Conservation (phyloP, 1,140 invertebrate genomes). For the Penaeus chinensis region DNA sequence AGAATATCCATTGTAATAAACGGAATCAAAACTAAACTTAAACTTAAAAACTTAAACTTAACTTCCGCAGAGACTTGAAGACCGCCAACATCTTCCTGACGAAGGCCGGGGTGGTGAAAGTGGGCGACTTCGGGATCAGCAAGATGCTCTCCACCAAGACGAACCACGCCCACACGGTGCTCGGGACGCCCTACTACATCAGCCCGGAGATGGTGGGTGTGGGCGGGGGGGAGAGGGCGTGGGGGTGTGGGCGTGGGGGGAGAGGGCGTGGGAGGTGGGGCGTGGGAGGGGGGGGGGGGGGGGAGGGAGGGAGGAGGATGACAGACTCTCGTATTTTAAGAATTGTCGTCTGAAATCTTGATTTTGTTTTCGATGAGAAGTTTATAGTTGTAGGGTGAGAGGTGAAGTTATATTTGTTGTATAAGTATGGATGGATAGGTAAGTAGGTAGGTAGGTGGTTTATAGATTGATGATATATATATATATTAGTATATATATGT, state of each 20-base stretch:
- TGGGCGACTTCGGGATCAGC: slow-evolving; percentile 85
- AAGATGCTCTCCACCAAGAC: slow-evolving; percentile 79
- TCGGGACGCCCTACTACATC: slow-evolving; percentile 86
- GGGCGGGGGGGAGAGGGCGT: neutral
- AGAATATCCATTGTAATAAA: too few species aligned
- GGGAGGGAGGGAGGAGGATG: neutral
- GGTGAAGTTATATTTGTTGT: neutral
- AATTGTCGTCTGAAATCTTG: neutral
- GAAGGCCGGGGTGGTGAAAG: slow-evolving; percentile 75
- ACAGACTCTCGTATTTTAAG: neutral
- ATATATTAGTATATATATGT: too few species aligned
- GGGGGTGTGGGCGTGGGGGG: neutral
- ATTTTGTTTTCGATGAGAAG: neutral
- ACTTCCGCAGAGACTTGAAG: slow-evolving; percentile 77
- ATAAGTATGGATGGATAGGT: too few species aligned
- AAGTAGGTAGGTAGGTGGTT: too few species aligned
- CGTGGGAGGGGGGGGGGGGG: neutral
- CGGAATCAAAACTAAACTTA: too few species aligned
- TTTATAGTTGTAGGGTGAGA: neutral
- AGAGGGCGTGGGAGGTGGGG: neutral
- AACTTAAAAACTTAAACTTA: too few species aligned
- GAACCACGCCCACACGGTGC: slow-evolving; percentile 79
- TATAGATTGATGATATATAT: too few species aligned
- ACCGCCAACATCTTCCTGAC: slow-evolving; percentile 84
- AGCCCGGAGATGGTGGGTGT: slow-evolving; percentile 78